Base-by-base conservation (phyloP, 2,888 invertebrate genomes). In the Rhabditophanes sp. region DNA sequence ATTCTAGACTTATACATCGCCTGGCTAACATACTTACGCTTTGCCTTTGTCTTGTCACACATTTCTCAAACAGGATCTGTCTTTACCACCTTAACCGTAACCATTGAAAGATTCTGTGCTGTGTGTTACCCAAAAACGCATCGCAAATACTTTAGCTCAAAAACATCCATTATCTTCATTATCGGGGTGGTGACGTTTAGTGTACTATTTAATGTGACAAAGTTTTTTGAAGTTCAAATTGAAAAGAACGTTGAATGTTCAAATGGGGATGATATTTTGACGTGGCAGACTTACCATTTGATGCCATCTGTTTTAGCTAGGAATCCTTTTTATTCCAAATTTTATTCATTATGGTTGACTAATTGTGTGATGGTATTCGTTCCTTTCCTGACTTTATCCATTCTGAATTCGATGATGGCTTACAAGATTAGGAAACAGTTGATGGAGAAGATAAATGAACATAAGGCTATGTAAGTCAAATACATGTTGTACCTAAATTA, bases 311-410 rank as follows among this genome's bases (percentile, higher is more conserved):
- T 36, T 1, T 15, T 55, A 30, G 50, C 55, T 0, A 30, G 25
- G 14, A 50, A 53, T 33, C 48, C 50, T 5, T 30, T 52, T 16
- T 55, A 55, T 35, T 48, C 50, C 14, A 48, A 53, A 41, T 74
- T 87, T 25, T 93, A 90, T 70, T 82, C 85, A 44, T 79, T 84
- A 65, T 87, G 87, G 80, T 74, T 85, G 70, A 88, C 90, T 69
- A 75, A 90, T 56, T 74, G 88, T 44, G 79, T 88, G 56, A 82
- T 87, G 75, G 87, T 88, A 68, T 76, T 84, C 54, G 75, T 90
- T 53, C 93, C 93, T 3, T 83, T 93, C 67, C 72, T 78, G 35
- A 77, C 80, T 43, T 73, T 90, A 51, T 81, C 84, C 28, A 76
- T 81, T 42, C 76, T 90, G 58, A 93, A 93, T 70, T 75, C 78